These are phyloP conservation scores for Psephotus haematonotus DNA, from an alignment of 2,113 vertebrate species.

Conservation along the genomic window DNA sequence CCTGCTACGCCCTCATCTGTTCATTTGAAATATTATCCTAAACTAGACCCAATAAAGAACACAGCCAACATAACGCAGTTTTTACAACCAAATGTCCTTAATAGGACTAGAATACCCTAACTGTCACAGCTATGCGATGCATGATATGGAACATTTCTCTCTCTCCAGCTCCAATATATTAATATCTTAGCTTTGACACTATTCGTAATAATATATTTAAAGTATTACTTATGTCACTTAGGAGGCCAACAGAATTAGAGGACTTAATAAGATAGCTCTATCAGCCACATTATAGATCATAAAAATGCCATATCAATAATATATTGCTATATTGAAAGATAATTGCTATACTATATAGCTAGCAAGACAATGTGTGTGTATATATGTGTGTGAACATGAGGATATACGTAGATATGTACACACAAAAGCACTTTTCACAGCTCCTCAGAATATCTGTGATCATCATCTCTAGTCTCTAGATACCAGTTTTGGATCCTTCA, in stretches of 20 bases:
- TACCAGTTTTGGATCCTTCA: not conserved
- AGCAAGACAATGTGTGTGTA: not conserved
- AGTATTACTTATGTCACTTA: conserved; percentile 45
- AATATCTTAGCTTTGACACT: conserved; percentile 3
- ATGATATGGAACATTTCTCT: not conserved
- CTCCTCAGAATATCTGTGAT: not conserved
- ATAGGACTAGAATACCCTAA: not conserved
- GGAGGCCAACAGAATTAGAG: conserved; percentile 4
- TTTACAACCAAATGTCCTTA: not conserved
- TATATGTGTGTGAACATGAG: not conserved
- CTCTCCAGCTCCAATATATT: not conserved
- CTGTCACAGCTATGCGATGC: not conserved
- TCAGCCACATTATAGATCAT: not conserved
- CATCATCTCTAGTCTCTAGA: not conserved
- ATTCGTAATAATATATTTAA: conserved; percentile 8
- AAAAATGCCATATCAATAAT: not conserved
- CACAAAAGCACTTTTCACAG: not conserved
- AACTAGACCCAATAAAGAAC: not conserved
- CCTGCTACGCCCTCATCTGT: not conserved
- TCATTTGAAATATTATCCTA: not conserved
- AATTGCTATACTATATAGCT: not conserved
- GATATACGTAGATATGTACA: not conserved
- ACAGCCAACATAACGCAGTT: not conserved
- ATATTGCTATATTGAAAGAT: not conserved
- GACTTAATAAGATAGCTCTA: not conserved